Evolutionary conservation across 2,113 vertebrate species (phyloP).

Genomic region (Brachypteracias leptosomus): DNA sequence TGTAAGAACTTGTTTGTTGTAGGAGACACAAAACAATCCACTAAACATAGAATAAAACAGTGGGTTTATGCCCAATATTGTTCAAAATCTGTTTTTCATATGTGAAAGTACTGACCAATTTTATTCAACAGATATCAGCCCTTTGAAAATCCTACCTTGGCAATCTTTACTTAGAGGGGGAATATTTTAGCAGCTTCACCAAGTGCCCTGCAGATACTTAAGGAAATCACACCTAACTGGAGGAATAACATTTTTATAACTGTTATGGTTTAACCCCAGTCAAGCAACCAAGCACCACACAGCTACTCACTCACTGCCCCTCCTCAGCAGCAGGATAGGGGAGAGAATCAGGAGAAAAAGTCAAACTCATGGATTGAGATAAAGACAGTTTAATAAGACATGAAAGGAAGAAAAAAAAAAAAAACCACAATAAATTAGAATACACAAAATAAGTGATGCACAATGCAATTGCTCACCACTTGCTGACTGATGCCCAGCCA

Average conservation of each 20-base stretch:
- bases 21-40: not conserved
- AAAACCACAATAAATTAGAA: not conserved
- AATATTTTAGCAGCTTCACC: not conserved
- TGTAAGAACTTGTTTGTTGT: not conserved
- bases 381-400: not conserved
- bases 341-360: not conserved
- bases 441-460: not conserved
- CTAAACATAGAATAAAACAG: not conserved
- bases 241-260: not conserved
- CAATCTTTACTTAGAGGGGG: not conserved
- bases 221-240: not conserved
- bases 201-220: not conserved
- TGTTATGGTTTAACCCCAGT: not conserved
- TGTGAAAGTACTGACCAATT: not conserved
- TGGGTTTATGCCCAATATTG: not conserved
- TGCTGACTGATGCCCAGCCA: no score
- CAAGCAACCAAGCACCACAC: not conserved
- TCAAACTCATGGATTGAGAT: not conserved
- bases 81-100: not conserved
- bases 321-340: not conserved
- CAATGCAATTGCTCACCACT: not conserved
- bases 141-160: not conserved
- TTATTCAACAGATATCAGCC: not conserved
- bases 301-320: not conserved
- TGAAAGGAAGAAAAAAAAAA: not conserved